These are phyloP conservation scores for Eupsilia transversa DNA, from an alignment of 2,888 invertebrate genomes.

Conservation along the genomic window DNA sequence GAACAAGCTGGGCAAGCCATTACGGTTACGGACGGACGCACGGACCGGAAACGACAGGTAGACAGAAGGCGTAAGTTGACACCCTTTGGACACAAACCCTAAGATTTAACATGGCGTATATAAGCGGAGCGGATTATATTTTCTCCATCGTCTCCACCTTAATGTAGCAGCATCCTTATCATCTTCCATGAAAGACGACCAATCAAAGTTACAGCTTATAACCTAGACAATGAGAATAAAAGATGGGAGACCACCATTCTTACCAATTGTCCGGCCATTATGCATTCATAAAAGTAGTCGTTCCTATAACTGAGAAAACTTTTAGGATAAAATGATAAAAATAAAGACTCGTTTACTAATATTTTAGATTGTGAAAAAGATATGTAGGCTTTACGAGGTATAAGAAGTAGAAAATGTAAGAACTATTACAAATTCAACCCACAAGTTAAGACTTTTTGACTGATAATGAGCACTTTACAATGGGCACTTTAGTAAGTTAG, in stretches of 20 bases:
- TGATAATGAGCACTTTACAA: no score
- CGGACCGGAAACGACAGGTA: not conserved
- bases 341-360: not conserved
- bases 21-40: not conserved
- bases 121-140: not conserved
- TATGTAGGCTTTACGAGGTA: not conserved
- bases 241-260: conserved; percentile 16
- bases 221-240: conserved; percentile 6
- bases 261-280: not conserved
- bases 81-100: not conserved
- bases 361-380: not conserved
- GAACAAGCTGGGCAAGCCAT: not conserved
- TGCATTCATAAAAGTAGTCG: conserved; percentile 30
- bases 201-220: conserved; percentile 14
- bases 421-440: not conserved
- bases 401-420: not conserved
- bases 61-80: not conserved
- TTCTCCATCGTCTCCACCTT: not conserved
- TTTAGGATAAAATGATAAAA: not conserved
- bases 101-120: not conserved
- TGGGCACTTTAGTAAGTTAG: not conserved
- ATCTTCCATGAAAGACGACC: not conserved
- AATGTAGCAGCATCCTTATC: not conserved
- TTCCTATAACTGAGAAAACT: not conserved
- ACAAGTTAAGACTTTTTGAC: not conserved